These are phyloP conservation scores for Yponomeuta cagnagella DNA, from an alignment of 2,888 invertebrate genomes.

Conservation along the genomic window DNA sequence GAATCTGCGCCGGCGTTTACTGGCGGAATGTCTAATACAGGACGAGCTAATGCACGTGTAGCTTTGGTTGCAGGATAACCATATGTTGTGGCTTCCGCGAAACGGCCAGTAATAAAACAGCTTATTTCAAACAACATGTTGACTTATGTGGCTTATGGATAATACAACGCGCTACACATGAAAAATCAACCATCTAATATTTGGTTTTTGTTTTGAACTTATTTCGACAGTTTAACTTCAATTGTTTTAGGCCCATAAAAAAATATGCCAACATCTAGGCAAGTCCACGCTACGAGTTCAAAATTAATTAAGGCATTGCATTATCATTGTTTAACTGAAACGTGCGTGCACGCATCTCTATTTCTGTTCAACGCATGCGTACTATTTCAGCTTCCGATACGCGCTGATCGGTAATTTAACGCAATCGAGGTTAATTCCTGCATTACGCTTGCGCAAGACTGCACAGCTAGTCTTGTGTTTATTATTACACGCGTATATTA, in stretches of 20 bases:
- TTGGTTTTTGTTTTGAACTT: background rate
- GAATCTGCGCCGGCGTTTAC: conserved; percentile 11
- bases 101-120: conserved; percentile 31
- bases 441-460: conserved; percentile 33
- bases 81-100: conserved; percentile 36
- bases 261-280: too few species aligned
- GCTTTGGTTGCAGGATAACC: background rate
- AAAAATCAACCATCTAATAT: background rate
- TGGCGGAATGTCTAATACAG: background rate
- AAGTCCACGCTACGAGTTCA: background rate
- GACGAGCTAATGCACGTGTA: background rate
- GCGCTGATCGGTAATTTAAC: conserved; percentile 50
- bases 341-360: conserved; percentile 3
- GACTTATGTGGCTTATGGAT: background rate
- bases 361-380: conserved; percentile 9
- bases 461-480: conserved; percentile 2
- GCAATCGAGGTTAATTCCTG: conserved; percentile 66
- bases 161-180: background rate
- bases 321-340: conserved; percentile 6
- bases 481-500: conserved; percentile 1
- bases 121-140: conserved; percentile 36
- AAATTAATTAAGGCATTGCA: background rate
- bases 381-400: conserved; percentile 30
- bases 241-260: background rate
- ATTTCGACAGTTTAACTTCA: background rate